These are phyloP conservation scores for Huso huso DNA, from an alignment of 2,797 vertebrate genomes.

Conservation along the genomic window DNA sequence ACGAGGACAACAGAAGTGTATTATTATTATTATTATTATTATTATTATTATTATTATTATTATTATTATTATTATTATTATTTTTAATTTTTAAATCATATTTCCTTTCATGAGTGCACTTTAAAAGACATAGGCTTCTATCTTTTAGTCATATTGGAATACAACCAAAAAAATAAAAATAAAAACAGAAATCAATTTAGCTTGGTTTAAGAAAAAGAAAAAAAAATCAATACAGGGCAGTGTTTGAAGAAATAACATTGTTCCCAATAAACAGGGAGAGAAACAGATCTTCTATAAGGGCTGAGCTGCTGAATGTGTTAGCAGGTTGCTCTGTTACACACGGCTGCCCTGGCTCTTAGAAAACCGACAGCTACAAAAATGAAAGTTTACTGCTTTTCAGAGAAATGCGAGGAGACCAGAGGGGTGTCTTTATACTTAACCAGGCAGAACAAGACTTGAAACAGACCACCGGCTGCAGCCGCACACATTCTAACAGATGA, in stretches of 20 bases:
- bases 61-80: too few species aligned
- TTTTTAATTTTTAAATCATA: too few species aligned
- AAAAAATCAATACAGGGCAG: conserved; percentile 39
- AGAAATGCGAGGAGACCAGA: conserved; percentile 30
- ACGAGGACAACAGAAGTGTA: too few species aligned
- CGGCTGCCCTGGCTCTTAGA: conserved; percentile 39
- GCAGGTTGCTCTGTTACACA: conserved; percentile 40
- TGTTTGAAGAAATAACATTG: conserved; percentile 33
- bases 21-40: too few species aligned
- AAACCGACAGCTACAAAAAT: conserved; percentile 56
- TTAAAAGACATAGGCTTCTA: not conserved
- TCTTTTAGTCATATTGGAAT: conserved; percentile 11
- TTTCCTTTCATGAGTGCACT: not conserved
- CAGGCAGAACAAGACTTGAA: conserved; percentile 22
- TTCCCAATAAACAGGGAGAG: conserved; percentile 21
- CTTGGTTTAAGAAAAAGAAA: conserved; percentile 18
- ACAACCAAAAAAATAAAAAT: not conserved
- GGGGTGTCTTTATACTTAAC: conserved; percentile 42
- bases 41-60: too few species aligned
- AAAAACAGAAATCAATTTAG: conserved; percentile 24
- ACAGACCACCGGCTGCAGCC: not conserved
- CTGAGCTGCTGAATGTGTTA: conserved; percentile 30
- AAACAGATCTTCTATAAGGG: conserved; percentile 21
- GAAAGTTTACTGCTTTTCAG: conserved; percentile 51
- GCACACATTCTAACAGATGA: not conserved